Percentiles rank a stretch among this genome's conserved stretches.
phyloP scores from a whole-genome alignment of 2,797 vertebrate species.

The Galaxias olidus region DNA sequence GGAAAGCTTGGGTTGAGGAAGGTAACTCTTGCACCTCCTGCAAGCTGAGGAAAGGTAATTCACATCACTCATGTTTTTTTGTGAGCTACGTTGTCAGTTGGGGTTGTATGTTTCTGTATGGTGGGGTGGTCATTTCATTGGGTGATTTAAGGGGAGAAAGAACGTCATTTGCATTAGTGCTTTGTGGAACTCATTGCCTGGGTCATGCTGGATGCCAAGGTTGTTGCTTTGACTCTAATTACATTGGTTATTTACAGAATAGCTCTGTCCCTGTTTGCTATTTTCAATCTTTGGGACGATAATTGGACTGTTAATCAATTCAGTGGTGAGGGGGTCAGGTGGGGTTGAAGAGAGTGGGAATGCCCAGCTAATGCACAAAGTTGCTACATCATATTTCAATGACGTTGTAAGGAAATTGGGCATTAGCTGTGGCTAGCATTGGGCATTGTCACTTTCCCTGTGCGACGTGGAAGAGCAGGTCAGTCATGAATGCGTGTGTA shows the following conservation, averaged over 20 bases:
- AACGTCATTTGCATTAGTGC: constrained; percentile 72
- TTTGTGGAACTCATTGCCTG: constrained; percentile 78
- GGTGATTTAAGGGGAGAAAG: constrained; percentile 31
- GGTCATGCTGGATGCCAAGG: constrained; percentile 78
- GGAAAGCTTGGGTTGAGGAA: constrained; percentile 73
- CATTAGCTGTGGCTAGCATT: constrained; percentile 71
- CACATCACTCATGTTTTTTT: constrained; percentile 70
- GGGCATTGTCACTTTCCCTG: constrained; percentile 61
- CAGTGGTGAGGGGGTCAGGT: constrained; percentile 64
- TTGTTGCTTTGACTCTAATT: constrained; percentile 72
- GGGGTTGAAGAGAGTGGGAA: constrained; percentile 66
- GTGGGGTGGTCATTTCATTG: constrained; percentile 44
- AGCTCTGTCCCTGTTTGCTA: constrained; percentile 54
- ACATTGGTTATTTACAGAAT: constrained; percentile 47
- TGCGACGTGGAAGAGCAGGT: constrained; percentile 21
- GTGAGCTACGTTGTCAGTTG: constrained; percentile 63
- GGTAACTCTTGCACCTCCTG: constrained; percentile 71
- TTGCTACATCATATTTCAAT: constrained; percentile 42
- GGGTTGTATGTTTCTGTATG: constrained; percentile 53
- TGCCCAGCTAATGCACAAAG: constrained; percentile 69
- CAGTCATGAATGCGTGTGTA: constrained; percentile 59
- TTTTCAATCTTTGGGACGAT: constrained; percentile 58
- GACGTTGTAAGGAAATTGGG: constrained; percentile 64
- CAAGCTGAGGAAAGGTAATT: constrained; percentile 78
- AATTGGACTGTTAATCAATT: constrained; percentile 65